Percentiles rank a stretch among this genome's conserved stretches.
Conservation (phyloP, 2,113 vertebrate genomes). For the Heterotis niloticus region DNA sequence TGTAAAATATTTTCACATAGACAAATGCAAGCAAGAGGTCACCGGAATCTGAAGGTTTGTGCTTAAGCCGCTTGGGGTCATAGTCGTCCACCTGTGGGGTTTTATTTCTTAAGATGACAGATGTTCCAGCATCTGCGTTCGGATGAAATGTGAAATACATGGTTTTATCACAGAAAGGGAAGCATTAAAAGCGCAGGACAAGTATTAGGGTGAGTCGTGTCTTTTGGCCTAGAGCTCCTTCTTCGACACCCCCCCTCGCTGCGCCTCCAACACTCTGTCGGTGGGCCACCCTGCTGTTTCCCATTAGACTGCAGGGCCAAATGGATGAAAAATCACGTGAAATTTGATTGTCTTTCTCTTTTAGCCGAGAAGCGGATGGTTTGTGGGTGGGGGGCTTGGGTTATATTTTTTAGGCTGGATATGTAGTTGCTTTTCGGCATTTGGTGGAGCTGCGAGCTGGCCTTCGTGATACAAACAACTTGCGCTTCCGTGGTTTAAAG, state of each 20-base stretch:
- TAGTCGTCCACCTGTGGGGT: no score
- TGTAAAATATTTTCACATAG: no score
- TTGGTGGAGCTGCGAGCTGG: no score
- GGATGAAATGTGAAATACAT: conserved; percentile 10
- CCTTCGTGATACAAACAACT: no score
- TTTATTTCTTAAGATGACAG: conserved; percentile 5
- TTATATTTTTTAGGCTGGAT: conserved; percentile 5
- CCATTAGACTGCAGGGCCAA: conserved; percentile 56
- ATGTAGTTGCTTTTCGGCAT: background rate
- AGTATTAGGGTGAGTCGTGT: background rate
- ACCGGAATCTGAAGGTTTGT: no score
- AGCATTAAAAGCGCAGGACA: background rate
- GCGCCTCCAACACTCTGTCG: conserved; percentile 44
- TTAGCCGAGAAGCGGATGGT: conserved; percentile 17
- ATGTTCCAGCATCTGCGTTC: conserved; percentile 14
- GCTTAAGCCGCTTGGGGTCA: no score
- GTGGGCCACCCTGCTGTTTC: conserved; percentile 69
- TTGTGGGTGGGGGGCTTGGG: background rate
- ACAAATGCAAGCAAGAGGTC: no score
- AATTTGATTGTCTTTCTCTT: conserved; percentile 35
- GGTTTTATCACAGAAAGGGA: background rate
- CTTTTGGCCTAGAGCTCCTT: conserved; percentile 65
- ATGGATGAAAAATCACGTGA: conserved; percentile 56
- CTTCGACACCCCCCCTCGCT: conserved; percentile 49
- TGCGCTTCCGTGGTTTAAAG: no score